These are phyloP conservation scores for Euleptes europaea DNA, from an alignment of 2,113 vertebrate species.

Conservation along the genomic window DNA sequence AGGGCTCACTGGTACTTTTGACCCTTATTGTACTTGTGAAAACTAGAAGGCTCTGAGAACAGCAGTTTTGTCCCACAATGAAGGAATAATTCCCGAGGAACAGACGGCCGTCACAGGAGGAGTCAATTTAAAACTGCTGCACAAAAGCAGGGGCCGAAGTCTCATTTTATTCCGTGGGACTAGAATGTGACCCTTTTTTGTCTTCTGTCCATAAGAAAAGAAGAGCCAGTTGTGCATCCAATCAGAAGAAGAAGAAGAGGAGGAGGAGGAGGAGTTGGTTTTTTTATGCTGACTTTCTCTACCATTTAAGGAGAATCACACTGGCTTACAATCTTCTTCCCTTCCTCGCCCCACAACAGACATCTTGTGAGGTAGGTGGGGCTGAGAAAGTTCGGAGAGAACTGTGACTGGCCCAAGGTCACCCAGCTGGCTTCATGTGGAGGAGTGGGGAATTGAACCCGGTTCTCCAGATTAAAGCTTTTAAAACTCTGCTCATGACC, in stretches of 20 bases:
- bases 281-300: too few species aligned
- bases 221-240: not conserved
- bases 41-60: constrained; percentile 9
- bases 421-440: too few species aligned
- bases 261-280: too few species aligned
- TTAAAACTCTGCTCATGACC: too few species aligned
- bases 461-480: too few species aligned
- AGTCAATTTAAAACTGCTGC: not conserved
- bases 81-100: not conserved
- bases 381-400: too few species aligned
- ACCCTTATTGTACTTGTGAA: constrained; percentile 13
- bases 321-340: too few species aligned
- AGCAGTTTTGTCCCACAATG: not conserved
- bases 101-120: not conserved
- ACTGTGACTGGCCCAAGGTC: too few species aligned
- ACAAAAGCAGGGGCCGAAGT: not conserved
- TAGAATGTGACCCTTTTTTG: not conserved
- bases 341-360: too few species aligned
- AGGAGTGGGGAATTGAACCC: too few species aligned
- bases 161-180: not conserved
- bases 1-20: constrained; percentile 27
- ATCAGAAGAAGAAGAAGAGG: not conserved
- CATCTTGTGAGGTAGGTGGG: too few species aligned
- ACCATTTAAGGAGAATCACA: too few species aligned
- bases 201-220: not conserved